Evolutionary conservation across 2,113 vertebrate species (phyloP).

Genomic region (Probosciger aterrimus): DNA sequence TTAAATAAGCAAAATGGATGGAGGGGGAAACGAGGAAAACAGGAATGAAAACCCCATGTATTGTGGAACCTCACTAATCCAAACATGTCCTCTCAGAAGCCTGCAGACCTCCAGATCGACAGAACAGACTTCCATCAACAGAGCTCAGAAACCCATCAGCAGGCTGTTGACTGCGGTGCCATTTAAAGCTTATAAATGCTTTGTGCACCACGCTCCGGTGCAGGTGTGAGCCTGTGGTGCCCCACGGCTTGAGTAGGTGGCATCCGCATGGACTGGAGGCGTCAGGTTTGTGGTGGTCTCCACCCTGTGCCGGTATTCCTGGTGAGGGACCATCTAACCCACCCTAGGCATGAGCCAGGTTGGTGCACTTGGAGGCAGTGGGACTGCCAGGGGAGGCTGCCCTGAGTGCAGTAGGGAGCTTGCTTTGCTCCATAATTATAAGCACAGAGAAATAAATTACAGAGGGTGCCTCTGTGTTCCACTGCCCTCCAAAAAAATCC

Average conservation of each 20-base stretch:
- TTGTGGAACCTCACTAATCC: neutral
- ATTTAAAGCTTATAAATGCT: neutral
- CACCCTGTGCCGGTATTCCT: accelerated
- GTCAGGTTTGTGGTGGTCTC: neutral
- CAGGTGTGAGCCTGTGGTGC: neutral
- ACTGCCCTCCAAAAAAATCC: neutral
- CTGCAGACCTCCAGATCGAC: neutral
- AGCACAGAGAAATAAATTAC: neutral
- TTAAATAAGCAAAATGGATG: constrained; percentile 21
- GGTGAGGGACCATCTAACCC: neutral
- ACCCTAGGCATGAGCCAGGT: accelerated
- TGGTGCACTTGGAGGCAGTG: neutral
- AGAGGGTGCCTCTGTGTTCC: neutral
- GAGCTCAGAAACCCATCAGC: neutral
- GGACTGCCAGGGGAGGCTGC: neutral
- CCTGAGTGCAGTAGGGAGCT: neutral
- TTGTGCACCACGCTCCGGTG: neutral
- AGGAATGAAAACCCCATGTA: neutral
- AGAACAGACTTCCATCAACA: neutral
- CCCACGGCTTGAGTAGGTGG: neutral
- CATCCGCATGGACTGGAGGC: accelerated
- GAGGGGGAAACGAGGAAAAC: neutral
- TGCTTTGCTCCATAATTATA: neutral
- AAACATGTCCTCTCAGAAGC: neutral
- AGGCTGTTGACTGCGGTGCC: neutral